These are phyloP conservation scores for Caranx melampygus DNA, from an alignment of 2,113 vertebrate species.

Conservation along the genomic window DNA sequence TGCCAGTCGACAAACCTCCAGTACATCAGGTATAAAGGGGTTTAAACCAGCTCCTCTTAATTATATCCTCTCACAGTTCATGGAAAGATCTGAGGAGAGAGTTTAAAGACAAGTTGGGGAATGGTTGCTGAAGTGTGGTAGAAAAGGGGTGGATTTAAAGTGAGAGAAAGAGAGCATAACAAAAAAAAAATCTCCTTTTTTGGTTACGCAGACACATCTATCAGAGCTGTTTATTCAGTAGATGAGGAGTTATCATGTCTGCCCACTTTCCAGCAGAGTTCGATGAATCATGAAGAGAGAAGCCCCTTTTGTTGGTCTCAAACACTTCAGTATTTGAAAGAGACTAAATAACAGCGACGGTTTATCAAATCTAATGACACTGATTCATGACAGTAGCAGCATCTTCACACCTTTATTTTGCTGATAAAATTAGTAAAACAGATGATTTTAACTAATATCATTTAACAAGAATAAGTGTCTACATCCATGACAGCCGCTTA, in stretches of 20 bases:
- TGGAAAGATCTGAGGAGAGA: slow-evolving; percentile 23
- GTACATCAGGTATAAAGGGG: slow-evolving; percentile 36
- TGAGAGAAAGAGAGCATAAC: not conserved
- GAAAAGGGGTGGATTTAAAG: not conserved
- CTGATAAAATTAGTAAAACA: no score
- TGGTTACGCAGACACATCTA: slow-evolving; percentile 51
- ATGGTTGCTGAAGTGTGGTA: slow-evolving; percentile 22
- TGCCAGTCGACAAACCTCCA: slow-evolving; percentile 54
- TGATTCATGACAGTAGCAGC: slow-evolving; percentile 34
- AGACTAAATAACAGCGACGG: slow-evolving; percentile 39
- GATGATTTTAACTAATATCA: not conserved
- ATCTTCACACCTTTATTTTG: slow-evolving; percentile 37
- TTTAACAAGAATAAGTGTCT: not conserved
- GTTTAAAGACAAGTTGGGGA: slow-evolving; percentile 41
- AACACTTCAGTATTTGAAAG: slow-evolving; percentile 37
- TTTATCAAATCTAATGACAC: slow-evolving; percentile 31
- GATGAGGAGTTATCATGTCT: slow-evolving; percentile 58
- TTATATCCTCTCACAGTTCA: slow-evolving; percentile 36
- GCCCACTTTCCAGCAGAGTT: slow-evolving; percentile 51
- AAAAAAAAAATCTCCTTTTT: slow-evolving; percentile 16
- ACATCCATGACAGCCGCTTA: not conserved
- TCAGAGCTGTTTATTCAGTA: slow-evolving; percentile 58
- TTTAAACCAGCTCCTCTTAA: slow-evolving; percentile 54
- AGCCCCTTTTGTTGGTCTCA: slow-evolving; percentile 25
- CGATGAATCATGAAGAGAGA: slow-evolving; percentile 50